Evolutionary conservation across 2,888 invertebrate species (phyloP).

Genomic region (Scelioninae gen. 1): DNA sequence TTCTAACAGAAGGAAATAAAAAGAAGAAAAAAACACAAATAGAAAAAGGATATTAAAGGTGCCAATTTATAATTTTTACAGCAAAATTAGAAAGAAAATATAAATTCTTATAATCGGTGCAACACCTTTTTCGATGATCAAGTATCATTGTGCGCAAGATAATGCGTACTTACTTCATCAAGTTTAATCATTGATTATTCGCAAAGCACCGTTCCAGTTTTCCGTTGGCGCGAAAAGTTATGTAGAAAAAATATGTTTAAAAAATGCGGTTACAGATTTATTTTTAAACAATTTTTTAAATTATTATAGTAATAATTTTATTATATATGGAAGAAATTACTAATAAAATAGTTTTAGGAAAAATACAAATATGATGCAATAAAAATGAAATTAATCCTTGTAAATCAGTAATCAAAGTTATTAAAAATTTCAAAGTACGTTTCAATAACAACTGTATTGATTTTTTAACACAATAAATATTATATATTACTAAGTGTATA

Average conservation of each 20-base stretch:
- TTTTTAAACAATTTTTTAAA: no score
- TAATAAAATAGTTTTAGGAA: no score
- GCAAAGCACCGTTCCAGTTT: conserved; percentile 3
- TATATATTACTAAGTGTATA: no score
- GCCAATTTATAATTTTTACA: background rate
- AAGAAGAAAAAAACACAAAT: background rate
- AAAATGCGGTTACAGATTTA: no score
- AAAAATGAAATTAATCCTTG: no score
- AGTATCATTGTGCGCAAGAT: conserved; percentile 18
- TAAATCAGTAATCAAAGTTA: no score
- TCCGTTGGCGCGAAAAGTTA: background rate
- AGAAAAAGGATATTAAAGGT: background rate
- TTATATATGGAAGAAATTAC: no score
- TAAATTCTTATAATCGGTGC: background rate
- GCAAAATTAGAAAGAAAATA: background rate
- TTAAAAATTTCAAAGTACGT: no score
- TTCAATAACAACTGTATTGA: no score
- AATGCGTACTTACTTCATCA: conserved; percentile 8
- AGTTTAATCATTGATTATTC: conserved; percentile 11
- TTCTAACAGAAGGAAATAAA: background rate
- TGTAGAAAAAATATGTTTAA: background rate
- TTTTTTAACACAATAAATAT: no score
- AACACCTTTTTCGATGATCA: conserved; percentile 3
- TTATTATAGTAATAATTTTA: no score
- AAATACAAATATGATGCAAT: no score